Conservation (phyloP, 2,113 vertebrate genomes). For the Corythaeola cristata region DNA sequence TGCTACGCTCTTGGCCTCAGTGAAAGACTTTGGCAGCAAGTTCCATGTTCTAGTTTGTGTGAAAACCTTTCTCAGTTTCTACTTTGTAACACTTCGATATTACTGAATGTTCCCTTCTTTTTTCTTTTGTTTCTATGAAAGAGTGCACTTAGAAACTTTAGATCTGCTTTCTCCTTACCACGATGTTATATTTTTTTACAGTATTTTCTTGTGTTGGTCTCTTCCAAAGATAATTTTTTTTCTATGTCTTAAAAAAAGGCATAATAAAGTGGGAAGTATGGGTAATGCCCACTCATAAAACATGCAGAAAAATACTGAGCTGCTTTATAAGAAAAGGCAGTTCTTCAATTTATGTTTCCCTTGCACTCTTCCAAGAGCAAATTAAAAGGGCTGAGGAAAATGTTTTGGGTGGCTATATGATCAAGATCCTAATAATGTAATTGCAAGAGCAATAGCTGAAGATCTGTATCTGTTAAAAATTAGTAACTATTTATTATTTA, state of each 20-base stretch:
- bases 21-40: neutral
- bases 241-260: neutral
- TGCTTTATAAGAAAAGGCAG: neutral
- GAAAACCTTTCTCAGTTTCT: constrained; percentile 23
- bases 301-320: neutral
- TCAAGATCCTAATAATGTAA: neutral
- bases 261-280: neutral
- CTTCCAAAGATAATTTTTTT: neutral
- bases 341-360: neutral
- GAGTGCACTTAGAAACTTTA: neutral
- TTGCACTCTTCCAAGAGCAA: neutral
- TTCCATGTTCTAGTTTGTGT: neutral
- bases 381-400: neutral
- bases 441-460: neutral
- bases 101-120: neutral
- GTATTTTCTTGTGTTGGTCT: neutral
- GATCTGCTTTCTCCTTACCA: neutral
- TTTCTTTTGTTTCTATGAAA: neutral
- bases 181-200: neutral
- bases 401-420: neutral
- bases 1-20: neutral
- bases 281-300: neutral
- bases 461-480: neutral
- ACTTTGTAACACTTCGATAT: neutral
- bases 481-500: neutral